Evolutionary conservation across 2,797 vertebrate species (phyloP), one percentile per base, ranked within the genome.

Genomic region (Telmatherina bonti): DNA sequence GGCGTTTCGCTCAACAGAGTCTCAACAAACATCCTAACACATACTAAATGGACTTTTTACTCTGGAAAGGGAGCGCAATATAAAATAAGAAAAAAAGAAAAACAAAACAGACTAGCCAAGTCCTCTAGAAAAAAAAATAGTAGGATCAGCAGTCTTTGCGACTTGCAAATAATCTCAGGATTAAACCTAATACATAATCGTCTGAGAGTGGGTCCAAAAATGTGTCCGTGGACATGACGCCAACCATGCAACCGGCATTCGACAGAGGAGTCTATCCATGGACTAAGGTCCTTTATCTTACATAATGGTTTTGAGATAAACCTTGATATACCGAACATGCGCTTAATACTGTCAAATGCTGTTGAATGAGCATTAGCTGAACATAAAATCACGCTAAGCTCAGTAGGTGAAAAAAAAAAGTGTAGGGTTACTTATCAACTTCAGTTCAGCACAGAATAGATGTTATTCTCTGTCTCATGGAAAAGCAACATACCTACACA

Each of bases 151-250:
- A 76, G 64, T 65, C 80, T 82, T 81, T 88, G 81, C 78, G 84
- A 87, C 83, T 79, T 78, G 67, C 61, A 73, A 33, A 65, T 90
- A 86, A 91, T 91, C 87, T 85, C 53, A 36, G 74, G 82, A 81
- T 89, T 92, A 89, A 84, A 82, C 63, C 67, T 75, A 69, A 73
- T 81, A 83, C 77, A 84, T 81, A 87, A 83, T 76, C 16, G 55
- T 58, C 69, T 68, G 68, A 76, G 29, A 45, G 70, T 56, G 51
- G 55, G 57, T 80, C 66, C 29, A 70, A 55, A 78, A 78, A 55
- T 24, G 57, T 55, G 43, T 64, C 12, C 35, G 64, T 71, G 30
- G 73, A 72, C 63, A 80, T 71, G 49, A 82, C 71, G 59, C 13
- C 38, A 59, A 31, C 60, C 29, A 52, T 62, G 52, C 53, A 53